Conservation (phyloP, 2,113 vertebrate genomes). For the Myrmecobius fasciatus region DNA sequence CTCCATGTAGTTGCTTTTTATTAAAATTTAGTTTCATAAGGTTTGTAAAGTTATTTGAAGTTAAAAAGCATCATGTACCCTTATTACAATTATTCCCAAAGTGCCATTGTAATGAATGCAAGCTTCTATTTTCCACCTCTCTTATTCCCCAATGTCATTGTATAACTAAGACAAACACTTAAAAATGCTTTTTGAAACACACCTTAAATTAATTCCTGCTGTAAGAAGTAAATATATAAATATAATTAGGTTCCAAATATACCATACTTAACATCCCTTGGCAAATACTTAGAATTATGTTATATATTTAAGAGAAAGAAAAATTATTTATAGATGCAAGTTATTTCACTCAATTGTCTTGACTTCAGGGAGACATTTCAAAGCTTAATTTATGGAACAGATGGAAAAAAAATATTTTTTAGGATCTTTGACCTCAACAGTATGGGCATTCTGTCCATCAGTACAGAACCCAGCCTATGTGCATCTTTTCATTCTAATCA, state of each 20-base stretch:
- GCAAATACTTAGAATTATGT: neutral
- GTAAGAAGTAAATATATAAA: neutral
- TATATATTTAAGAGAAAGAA: constrained; percentile 24
- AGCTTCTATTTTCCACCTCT: neutral
- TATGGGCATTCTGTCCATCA: neutral
- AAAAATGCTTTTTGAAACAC: neutral
- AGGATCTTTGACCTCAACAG: neutral
- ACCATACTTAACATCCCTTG: neutral
- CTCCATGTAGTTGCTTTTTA: constrained; percentile 35
- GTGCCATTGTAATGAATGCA: neutral
- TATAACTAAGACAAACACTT: constrained; percentile 27
- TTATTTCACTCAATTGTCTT: constrained; percentile 9
- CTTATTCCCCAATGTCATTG: constrained; percentile 28
- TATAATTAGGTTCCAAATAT: constrained; percentile 21
- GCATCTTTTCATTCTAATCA: neutral
- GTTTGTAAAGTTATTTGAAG: constrained; percentile 15
- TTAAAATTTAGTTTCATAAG: neutral
- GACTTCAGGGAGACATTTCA: constrained; percentile 41
- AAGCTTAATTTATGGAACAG: constrained; percentile 18
- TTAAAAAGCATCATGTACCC: neutral
- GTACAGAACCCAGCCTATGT: neutral
- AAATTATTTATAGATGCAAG: constrained; percentile 21
- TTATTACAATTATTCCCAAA: constrained; percentile 30
- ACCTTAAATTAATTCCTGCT: neutral
- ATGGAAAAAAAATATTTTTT: neutral